Conservation (phyloP, 2,888 invertebrate species). For the Sepiola atlantica region DNA sequence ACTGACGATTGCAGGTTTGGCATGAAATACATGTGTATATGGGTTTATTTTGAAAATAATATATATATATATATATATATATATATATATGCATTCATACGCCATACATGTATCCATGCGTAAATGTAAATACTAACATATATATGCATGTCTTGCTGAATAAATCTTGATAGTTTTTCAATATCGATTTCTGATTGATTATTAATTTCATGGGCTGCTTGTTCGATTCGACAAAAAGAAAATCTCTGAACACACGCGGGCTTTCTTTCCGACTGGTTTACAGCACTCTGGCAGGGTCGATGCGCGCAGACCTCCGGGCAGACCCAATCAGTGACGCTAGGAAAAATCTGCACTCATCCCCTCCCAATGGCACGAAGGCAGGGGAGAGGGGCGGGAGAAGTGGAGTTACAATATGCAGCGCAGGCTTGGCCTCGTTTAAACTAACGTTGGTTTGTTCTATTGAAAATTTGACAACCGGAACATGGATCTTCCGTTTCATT, state of each 20-base stretch:
- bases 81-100: neutral
- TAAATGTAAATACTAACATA: neutral
- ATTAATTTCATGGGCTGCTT: neutral
- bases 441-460: neutral
- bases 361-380: neutral
- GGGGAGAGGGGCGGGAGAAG: neutral
- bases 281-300: neutral
- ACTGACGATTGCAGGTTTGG: too few species aligned
- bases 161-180: neutral
- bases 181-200: constrained; percentile 20
- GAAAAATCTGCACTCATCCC: neutral
- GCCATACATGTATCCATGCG: neutral
- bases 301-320: neutral
- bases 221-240: neutral
- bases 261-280: neutral
- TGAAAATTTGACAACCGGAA: neutral
- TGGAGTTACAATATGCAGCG: neutral
- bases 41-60: too few species aligned
- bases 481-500: neutral
- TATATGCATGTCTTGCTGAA: neutral
- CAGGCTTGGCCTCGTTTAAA: neutral
- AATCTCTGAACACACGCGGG: neutral
- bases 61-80: neutral
- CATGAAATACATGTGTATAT: too few species aligned
- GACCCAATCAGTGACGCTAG: constrained; percentile 4